Conservation (phyloP, 2,888 invertebrate genomes). For the Chaetoderma sp. region DNA sequence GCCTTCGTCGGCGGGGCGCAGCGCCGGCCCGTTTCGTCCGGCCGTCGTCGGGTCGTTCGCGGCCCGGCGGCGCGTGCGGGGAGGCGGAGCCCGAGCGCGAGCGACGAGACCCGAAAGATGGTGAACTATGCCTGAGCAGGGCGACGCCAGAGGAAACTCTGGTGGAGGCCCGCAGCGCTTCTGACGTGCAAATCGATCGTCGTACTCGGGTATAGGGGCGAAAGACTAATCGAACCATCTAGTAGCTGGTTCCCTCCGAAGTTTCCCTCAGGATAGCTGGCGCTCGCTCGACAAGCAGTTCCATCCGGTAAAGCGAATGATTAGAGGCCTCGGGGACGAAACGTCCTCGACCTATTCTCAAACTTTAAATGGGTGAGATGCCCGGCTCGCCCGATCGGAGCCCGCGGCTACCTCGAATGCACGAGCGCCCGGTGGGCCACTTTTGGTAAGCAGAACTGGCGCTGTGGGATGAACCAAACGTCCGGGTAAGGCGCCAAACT, state of each 20-base stretch:
- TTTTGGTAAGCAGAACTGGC: slow-evolving; percentile 85
- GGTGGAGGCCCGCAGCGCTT: slow-evolving; percentile 81
- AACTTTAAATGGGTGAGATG: slow-evolving; percentile 82
- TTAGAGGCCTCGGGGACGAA: slow-evolving; percentile 79
- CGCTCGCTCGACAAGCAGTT: slow-evolving; percentile 72
- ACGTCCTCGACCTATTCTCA: slow-evolving; percentile 82
- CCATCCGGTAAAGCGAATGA: slow-evolving; percentile 83
- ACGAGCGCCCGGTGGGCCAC: slow-evolving; percentile 79
- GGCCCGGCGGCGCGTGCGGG: slow-evolving; percentile 32
- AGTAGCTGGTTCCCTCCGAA: slow-evolving; percentile 83
- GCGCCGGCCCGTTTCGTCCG: slow-evolving; percentile 74
- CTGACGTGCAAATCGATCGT: slow-evolving; percentile 86
- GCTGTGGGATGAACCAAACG: slow-evolving; percentile 84
- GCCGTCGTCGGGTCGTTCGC: no score
- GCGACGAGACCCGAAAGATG: slow-evolving; percentile 81
- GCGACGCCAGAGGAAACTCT: slow-evolving; percentile 79
- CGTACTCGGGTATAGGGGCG: slow-evolving; percentile 80
- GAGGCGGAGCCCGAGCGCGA: slow-evolving; percentile 75
- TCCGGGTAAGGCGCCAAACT: slow-evolving; percentile 78
- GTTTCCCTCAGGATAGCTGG: slow-evolving; percentile 82
- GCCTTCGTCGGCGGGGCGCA: slow-evolving; percentile 71
- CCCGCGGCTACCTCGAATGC: no score
- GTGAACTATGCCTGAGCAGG: slow-evolving; percentile 81
- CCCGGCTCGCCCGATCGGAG: slow-evolving; percentile 76
- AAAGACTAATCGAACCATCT: slow-evolving; percentile 81